Conservation (phyloP, 2,113 vertebrate genomes). For the Sprattus sprattus region DNA sequence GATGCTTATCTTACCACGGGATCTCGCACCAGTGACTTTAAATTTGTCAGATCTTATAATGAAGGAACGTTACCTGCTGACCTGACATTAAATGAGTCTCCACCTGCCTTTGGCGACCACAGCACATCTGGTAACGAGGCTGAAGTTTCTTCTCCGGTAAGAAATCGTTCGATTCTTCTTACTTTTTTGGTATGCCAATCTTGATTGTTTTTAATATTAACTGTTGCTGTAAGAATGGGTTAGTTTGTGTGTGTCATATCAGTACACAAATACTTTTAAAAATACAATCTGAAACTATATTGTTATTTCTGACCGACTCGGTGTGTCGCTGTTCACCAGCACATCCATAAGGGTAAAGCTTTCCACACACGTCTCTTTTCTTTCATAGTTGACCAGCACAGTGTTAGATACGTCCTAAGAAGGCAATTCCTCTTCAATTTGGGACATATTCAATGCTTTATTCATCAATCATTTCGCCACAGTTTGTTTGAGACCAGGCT, state of each 20-base stretch:
- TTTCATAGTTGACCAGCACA: background rate
- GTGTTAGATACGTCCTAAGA: background rate
- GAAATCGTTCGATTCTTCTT: background rate
- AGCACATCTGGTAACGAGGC: background rate
- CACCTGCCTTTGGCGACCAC: background rate
- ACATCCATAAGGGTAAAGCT: background rate
- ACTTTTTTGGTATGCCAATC: background rate
- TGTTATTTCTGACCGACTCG: background rate
- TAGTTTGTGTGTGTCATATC: background rate
- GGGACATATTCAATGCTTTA: background rate
- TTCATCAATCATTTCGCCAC: background rate
- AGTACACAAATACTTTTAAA: background rate
- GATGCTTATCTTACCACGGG: conserved; percentile 24
- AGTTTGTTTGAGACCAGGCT: background rate
- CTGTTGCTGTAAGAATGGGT: background rate
- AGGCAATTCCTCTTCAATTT: background rate
- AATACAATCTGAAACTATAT: background rate
- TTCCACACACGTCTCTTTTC: background rate
- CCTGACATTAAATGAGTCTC: conserved; percentile 36
- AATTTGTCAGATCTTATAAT: conserved; percentile 50
- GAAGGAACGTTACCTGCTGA: conserved; percentile 41
- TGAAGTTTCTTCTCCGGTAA: conserved; percentile 22
- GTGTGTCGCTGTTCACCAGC: background rate
- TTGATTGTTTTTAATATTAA: background rate
- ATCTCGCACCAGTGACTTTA: conserved; percentile 42